Evolutionary conservation across 2,797 vertebrate species (phyloP), one percentile per base, ranked within the genome.

Genomic region (Spondyliosoma cantharus): DNA sequence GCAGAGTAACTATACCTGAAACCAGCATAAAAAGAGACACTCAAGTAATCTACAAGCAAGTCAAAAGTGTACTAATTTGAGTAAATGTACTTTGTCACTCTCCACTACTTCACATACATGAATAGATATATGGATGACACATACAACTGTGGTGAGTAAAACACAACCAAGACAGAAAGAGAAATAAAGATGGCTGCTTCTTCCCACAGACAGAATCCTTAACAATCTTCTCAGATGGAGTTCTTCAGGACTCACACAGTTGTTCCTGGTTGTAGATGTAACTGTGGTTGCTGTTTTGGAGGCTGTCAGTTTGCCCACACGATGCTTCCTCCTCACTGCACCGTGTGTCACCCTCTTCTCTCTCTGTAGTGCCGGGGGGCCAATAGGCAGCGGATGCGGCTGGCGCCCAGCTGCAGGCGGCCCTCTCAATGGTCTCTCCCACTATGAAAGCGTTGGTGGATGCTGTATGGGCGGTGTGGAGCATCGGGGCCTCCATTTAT

Each of bases 371-470:
- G 74, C 80, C 50, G 86, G 20, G 61, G 68, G 72, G 56, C 79
- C 75, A 67, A 5, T 71, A 58, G 63, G 79, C 62, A 27, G 71
- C 71, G 37, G 68, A 90, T 87, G 90, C 56, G 7, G 86, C 83
- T 48, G 69, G 74, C 11, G 52, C 52, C 85, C 62, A 27, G 84
- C 86, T 71, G 63, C 78, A 76, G 77, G 48, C 66, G 27, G 70
- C 79, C 71, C 69, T 77, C 89, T 58, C 81, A 20, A 95, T 95
- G 95, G 93, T 95, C 64, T 95, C 94, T 87, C 94, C 93, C 82
- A 94, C 93, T 60, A 92, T 96, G 91, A 95, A 94, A 88, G 94
- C 94, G 0, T 74, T 96, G 89, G 93, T 96, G 89, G 95, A 96
- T 25, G 93, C 93, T 1, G 77, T 94, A n/a, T 95, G 94, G 95